phyloP scores from a whole-genome alignment of 2,888 invertebrate genomes.

The Hypena proboscidalis region DNA sequence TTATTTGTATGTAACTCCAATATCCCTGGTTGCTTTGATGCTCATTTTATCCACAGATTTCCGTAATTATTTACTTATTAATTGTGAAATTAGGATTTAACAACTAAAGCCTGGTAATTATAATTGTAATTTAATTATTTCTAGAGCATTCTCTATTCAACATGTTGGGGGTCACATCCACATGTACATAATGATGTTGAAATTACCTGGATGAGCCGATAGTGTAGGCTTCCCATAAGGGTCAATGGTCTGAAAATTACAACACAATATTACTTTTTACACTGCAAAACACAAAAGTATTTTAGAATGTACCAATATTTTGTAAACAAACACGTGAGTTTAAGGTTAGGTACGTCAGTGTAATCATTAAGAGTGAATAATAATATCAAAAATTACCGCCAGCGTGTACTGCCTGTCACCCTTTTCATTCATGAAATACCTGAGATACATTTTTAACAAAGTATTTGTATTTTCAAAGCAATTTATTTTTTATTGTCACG shows the following conservation, averaged over 20 bases:
- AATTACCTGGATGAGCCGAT: constrained; percentile 94
- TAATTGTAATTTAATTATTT: no score
- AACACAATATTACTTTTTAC: background rate
- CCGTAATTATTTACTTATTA: no score
- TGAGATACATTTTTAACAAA: constrained; percentile 79
- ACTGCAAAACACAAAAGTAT: background rate
- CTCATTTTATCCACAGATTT: no score
- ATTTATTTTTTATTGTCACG: no score
- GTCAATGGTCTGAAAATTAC: constrained; percentile 88
- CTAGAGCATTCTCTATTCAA: no score
- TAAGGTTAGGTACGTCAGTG: constrained; percentile 53
- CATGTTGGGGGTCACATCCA: no score
- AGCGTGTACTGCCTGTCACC: constrained; percentile 94
- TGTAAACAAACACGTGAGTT: constrained; percentile 39
- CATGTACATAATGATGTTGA: constrained; percentile 11
- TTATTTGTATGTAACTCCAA: no score
- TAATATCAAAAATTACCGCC: constrained; percentile 85
- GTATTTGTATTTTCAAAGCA: no score
- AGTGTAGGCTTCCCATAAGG: constrained; percentile 92
- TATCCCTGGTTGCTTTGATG: no score
- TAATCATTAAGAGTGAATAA: constrained; percentile 1
- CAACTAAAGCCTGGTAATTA: no score
- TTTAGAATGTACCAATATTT: background rate
- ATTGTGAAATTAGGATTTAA: no score
- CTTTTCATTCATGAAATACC: constrained; percentile 88